These are phyloP conservation scores for Rhynchomys soricoides DNA, from an alignment of 2,113 vertebrate genomes.

Conservation along the genomic window DNA sequence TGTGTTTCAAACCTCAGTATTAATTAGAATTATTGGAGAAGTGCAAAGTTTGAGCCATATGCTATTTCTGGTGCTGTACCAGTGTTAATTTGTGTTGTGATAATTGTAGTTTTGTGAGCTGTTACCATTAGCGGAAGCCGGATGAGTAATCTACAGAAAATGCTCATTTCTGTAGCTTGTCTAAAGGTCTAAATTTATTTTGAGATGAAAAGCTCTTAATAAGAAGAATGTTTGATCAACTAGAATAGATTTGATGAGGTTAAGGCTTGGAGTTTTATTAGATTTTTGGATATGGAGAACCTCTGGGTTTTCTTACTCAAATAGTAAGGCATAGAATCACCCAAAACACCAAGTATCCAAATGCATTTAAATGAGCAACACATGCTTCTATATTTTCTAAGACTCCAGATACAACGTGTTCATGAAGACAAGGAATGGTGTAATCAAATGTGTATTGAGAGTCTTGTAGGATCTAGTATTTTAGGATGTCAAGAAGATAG, in stretches of 20 bases:
- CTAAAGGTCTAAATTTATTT: conserved; percentile 27
- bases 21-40: background rate
- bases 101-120: background rate
- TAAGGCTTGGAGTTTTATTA: background rate
- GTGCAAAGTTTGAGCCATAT: background rate
- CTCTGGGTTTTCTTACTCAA: background rate
- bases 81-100: background rate
- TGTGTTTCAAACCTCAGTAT: background rate
- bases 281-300: background rate
- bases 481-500: too few species aligned
- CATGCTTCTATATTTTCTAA: background rate
- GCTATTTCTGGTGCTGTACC: background rate
- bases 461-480: background rate
- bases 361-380: background rate
- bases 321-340: background rate
- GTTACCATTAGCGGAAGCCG: background rate
- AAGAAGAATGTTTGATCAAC: background rate
- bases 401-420: background rate
- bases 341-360: background rate
- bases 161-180: conserved; percentile 13
- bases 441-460: background rate
- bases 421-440: background rate
- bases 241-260: background rate
- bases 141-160: background rate
- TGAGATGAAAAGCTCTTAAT: background rate